Evolutionary conservation across 2,888 invertebrate genomes (phyloP).

Genomic region (Subacronicta megacephala): DNA sequence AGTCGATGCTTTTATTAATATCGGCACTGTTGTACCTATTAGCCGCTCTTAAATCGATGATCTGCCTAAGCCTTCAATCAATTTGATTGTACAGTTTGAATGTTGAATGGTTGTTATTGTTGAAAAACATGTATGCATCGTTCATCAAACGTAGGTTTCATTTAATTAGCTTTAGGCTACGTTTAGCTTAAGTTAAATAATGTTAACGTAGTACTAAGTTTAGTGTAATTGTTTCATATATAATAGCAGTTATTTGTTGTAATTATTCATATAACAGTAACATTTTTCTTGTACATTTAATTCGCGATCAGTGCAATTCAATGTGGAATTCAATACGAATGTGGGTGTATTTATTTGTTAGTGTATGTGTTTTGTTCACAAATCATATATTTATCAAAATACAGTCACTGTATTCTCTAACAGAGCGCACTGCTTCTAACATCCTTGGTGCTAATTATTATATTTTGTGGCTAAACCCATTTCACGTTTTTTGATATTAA

Average conservation of each 20-base stretch:
- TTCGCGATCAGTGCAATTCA: constrained; percentile 35
- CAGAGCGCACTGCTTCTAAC: constrained; percentile 38
- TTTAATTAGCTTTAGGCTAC: too few relatives aligned
- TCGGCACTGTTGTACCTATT: not conserved
- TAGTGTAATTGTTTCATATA: constrained; percentile 25
- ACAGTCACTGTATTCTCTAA: constrained; percentile 5
- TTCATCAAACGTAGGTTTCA: constrained; percentile 20
- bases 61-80: constrained; percentile 22
- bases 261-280: constrained; percentile 13
- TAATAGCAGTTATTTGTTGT: constrained; percentile 25
- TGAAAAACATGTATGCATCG: constrained; percentile 17
- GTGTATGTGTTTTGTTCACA: constrained; percentile 14
- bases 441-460: constrained; percentile 66
- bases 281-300: constrained; percentile 20
- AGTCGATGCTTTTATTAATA: not conserved
- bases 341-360: constrained; percentile 16
- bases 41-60: constrained; percentile 1
- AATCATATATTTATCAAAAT: constrained; percentile 19
- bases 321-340: constrained; percentile 1
- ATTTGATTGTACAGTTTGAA: constrained; percentile 21
- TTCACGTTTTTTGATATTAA: constrained; percentile 14
- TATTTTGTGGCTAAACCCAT: constrained; percentile 19
- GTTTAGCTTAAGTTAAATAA: constrained; percentile 20
- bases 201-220: constrained; percentile 33
- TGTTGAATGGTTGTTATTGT: constrained; percentile 20